A percentile compares a stretch with the other conserved stretches of the same genome.
These are phyloP conservation scores for Diogma glabrata DNA, from an alignment of 2,888 invertebrate species.

Conservation along the genomic window DNA sequence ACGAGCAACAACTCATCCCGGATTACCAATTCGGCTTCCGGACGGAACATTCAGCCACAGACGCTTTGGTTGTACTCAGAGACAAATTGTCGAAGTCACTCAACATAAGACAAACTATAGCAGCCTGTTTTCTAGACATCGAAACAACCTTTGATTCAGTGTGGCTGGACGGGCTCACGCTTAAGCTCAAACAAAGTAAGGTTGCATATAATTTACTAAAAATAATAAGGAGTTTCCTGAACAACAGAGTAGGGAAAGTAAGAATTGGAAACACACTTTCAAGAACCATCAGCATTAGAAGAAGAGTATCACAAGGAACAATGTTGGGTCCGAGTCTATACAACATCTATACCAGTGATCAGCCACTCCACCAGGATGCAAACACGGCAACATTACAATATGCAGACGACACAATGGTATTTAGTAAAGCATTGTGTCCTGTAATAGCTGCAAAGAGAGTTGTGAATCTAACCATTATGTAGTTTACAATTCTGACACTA, in stretches of 20 bases:
- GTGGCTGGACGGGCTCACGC: background rate
- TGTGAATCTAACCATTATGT: too few species aligned
- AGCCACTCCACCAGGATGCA: background rate
- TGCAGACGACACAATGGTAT: background rate
- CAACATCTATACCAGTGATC: background rate
- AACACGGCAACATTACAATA: background rate
- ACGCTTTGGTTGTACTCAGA: background rate
- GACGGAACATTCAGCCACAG: background rate
- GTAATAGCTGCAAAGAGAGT: background rate
- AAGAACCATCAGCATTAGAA: background rate
- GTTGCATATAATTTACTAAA: background rate
- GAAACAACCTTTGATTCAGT: background rate
- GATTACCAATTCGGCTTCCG: background rate
- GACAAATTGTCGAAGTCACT: background rate
- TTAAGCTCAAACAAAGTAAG: background rate
- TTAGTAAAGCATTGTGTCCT: background rate
- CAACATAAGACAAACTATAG: background rate
- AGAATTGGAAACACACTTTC: background rate
- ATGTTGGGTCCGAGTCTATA: background rate
- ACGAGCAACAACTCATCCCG: background rate
- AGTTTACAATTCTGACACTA: too few species aligned
- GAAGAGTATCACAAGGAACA: background rate
- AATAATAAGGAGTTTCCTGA: background rate
- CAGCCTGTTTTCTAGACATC: background rate
- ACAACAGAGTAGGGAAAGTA: background rate